Conservation (phyloP, 2,113 vertebrate species). For the Chiloscyllium plagiosum region DNA sequence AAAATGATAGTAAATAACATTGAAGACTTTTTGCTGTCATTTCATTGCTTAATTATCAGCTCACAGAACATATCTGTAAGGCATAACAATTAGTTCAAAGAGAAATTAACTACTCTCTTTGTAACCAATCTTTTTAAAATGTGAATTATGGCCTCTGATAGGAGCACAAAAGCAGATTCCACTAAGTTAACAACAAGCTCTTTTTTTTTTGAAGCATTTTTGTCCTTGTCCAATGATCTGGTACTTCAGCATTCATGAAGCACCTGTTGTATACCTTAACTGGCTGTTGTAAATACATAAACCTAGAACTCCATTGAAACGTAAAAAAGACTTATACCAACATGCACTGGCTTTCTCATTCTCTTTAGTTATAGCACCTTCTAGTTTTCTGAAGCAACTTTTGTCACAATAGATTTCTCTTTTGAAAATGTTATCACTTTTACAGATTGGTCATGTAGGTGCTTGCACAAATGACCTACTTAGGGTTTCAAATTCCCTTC, state of each 20-base stretch:
- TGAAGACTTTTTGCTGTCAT: not conserved
- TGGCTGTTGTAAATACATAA: not conserved
- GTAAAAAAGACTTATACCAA: not conserved
- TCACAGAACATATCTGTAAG: not conserved
- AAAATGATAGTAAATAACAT: not conserved
- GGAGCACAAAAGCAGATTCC: not conserved
- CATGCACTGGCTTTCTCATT: not conserved
- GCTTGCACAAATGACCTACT: not conserved
- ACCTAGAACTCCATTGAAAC: not conserved
- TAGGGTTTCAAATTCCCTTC: constrained; percentile 18
- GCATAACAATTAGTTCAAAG: not conserved
- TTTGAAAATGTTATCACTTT: not conserved
- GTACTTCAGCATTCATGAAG: not conserved
- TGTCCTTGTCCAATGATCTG: not conserved
- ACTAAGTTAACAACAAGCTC: not conserved
- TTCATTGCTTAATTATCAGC: not conserved
- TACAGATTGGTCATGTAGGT: not conserved
- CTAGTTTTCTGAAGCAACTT: not conserved
- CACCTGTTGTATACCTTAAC: not conserved
- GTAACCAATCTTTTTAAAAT: not conserved
- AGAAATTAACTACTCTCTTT: not conserved
- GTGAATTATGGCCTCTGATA: not conserved
- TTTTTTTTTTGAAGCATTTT: not conserved
- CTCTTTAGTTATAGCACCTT: not conserved
- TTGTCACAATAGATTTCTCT: not conserved